A percentile compares a stretch with the other conserved stretches of the same genome.
phyloP scores from a whole-genome alignment of 2,113 vertebrate genomes.

The Bungarus multicinctus region DNA sequence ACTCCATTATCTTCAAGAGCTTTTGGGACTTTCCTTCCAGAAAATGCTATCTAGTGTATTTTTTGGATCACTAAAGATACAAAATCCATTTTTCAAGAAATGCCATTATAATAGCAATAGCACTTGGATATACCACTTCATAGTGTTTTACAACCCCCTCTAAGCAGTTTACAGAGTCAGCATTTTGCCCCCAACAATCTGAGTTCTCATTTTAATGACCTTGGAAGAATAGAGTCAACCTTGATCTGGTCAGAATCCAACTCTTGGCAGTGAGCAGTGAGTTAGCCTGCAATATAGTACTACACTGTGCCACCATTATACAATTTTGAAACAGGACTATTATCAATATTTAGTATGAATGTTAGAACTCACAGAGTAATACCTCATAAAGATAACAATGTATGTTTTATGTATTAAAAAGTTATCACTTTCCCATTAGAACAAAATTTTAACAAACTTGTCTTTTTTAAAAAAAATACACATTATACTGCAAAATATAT shows the following conservation, averaged over 20 bases:
- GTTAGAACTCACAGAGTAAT: not conserved
- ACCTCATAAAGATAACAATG: not conserved
- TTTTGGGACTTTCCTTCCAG: not conserved
- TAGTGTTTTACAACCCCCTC: no score
- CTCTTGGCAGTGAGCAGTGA: not conserved
- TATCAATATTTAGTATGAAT: not conserved
- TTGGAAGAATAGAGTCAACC: not conserved
- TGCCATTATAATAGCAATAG: not conserved
- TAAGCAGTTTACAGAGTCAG: no score
- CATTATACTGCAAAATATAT: not conserved
- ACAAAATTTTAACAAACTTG: not conserved
- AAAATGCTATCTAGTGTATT: not conserved
- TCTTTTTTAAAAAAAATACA: not conserved
- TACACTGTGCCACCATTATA: not conserved
- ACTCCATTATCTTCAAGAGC: not conserved
- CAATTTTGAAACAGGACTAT: not conserved
- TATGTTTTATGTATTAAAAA: not conserved
- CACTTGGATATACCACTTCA: no score
- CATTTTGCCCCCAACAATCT: no score
- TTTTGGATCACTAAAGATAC: no score
- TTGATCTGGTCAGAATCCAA: not conserved
- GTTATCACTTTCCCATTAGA: not conserved
- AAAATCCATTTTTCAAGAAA: not conserved
- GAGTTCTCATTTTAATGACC: no score
- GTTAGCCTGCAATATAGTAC: not conserved